These are phyloP conservation scores for Lethenteron reissneri DNA, from an alignment of 2,113 vertebrate genomes.

Conservation along the genomic window DNA sequence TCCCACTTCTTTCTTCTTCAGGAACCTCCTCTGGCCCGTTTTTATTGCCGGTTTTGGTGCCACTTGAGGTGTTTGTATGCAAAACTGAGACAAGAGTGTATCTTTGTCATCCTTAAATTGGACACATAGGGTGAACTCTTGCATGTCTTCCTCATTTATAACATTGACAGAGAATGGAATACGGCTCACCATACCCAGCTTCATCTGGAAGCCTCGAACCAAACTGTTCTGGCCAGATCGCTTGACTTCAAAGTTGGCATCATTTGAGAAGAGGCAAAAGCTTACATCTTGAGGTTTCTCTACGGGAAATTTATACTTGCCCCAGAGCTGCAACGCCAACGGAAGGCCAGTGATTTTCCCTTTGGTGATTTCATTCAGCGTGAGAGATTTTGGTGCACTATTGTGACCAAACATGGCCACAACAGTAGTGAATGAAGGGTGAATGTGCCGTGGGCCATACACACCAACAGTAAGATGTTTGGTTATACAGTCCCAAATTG, in stretches of 20 bases:
- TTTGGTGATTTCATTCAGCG: constrained; percentile 55
- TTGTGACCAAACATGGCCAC: constrained; percentile 78
- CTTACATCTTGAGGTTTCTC: constrained; percentile 55
- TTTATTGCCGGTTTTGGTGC: constrained; percentile 52
- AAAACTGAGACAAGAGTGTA: constrained; percentile 62
- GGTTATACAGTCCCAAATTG: constrained; percentile 67
- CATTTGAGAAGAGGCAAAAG: constrained; percentile 69
- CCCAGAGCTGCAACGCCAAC: constrained; percentile 71
- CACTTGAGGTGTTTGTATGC: constrained; percentile 61
- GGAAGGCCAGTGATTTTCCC: constrained; percentile 35
- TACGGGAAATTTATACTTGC: constrained; percentile 65
- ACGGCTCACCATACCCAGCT: constrained; percentile 65
- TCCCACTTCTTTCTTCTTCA: constrained; percentile 84
- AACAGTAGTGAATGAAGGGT: constrained; percentile 77
- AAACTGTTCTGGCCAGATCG: constrained; percentile 39
- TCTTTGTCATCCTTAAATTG: constrained; percentile 64
- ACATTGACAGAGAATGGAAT: constrained; percentile 53
- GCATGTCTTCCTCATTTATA: constrained; percentile 32
- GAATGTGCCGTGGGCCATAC: constrained; percentile 82
- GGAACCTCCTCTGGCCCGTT: constrained; percentile 47
- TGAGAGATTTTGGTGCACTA: constrained; percentile 60
- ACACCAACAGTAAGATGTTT: constrained; percentile 71
- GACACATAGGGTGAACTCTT: constrained; percentile 58
- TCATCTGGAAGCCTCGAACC: constrained; percentile 68
- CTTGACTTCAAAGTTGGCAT: constrained; percentile 63